Evolutionary conservation across 1,140 invertebrate genomes (phyloP).

Genomic region (Pogonomyrmex californicus): DNA sequence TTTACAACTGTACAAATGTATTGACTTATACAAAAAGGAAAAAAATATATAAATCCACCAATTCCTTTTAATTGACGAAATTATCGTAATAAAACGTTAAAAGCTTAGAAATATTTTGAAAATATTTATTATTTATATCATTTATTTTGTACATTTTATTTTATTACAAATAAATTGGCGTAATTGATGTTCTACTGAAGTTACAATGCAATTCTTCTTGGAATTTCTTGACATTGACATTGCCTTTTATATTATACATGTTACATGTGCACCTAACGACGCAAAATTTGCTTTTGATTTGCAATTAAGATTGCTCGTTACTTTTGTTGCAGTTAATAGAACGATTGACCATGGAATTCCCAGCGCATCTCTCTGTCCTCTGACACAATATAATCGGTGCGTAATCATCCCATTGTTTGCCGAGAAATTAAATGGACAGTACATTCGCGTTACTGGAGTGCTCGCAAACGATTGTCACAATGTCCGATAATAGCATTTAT

Average conservation of each 20-base stretch:
- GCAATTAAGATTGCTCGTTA: constrained; percentile 61
- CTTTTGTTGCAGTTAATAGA: constrained; percentile 62
- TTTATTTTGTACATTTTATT: background rate
- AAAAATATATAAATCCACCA: background rate
- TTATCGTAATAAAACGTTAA: background rate
- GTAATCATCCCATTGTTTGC: constrained; percentile 65
- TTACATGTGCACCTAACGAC: constrained; percentile 11
- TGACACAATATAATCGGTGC: constrained; percentile 60
- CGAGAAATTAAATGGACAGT: constrained; percentile 63
- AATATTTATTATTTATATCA: background rate
- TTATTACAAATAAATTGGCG: background rate
- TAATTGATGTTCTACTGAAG: background rate
- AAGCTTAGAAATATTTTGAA: background rate
- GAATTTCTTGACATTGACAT: constrained; percentile 34
- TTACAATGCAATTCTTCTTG: constrained; percentile 4
- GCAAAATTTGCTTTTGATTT: constrained; percentile 57
- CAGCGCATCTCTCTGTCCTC: constrained; percentile 56
- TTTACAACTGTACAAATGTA: background rate
- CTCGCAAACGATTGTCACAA: constrained; percentile 52
- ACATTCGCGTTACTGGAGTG: constrained; percentile 51
- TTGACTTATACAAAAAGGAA: background rate
- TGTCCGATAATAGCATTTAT: constrained; percentile 62
- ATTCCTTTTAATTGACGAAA: background rate
- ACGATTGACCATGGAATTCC: constrained; percentile 59
- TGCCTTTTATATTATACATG: background rate